Evolutionary conservation across 2,888 invertebrate genomes (phyloP).

Genomic region (Heliothis peltigera): DNA sequence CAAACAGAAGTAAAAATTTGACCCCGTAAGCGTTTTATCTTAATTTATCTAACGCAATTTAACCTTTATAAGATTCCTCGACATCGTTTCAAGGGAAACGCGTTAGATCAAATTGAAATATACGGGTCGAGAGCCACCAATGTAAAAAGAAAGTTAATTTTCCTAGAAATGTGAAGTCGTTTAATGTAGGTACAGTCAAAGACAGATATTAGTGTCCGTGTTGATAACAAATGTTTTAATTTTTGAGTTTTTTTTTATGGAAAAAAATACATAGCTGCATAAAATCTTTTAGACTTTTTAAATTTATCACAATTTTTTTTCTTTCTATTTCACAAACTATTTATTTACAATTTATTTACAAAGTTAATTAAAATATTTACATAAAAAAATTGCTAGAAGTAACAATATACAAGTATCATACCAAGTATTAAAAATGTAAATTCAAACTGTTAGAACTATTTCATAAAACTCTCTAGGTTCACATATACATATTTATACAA

Average conservation of each 20-base stretch:
- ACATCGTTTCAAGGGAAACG: conserved; percentile 15
- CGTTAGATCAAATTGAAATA: conserved; percentile 24
- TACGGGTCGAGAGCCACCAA: conserved; percentile 2
- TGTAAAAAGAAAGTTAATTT: conserved; percentile 9
- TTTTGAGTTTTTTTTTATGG: too few relatives aligned
- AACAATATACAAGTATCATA: too few relatives aligned
- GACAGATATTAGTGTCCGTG: not conserved
- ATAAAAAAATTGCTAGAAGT: too few relatives aligned
- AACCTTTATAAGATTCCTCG: not conserved
- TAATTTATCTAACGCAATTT: not conserved
- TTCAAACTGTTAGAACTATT: conserved; percentile 25
- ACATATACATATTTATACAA: too few relatives aligned
- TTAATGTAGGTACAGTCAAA: not conserved
- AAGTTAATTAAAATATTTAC: too few relatives aligned
- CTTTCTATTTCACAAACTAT: too few relatives aligned
- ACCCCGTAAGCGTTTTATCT: not conserved
- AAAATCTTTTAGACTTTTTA: too few relatives aligned
- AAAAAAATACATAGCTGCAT: too few relatives aligned
- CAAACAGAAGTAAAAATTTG: not conserved
- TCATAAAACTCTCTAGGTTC: not conserved
- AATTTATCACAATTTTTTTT: too few relatives aligned
- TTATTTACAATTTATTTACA: too few relatives aligned
- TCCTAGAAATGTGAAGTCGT: conserved; percentile 6
- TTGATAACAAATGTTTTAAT: too few relatives aligned
- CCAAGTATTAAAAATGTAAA: too few relatives aligned